Evolutionary conservation across 2,113 vertebrate species (phyloP).

Genomic region (Poeciliopsis turrubarensis): DNA sequence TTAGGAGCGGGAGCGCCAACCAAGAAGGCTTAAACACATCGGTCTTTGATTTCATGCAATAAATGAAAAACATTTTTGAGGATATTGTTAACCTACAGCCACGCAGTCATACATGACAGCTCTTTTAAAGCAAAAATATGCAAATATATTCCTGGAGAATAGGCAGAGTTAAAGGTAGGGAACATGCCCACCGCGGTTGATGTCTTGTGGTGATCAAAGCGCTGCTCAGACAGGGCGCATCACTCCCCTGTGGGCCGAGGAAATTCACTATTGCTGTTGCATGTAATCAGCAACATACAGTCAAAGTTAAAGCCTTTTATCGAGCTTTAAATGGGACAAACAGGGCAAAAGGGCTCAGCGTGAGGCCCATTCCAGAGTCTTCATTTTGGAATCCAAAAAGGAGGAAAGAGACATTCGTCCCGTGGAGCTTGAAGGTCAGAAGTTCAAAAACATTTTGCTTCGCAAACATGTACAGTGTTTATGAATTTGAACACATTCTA

Average conservation of each 20-base stretch:
- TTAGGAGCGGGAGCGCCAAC: conserved; percentile 15
- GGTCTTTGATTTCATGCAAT: conserved; percentile 17
- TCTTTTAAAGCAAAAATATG: conserved; percentile 51
- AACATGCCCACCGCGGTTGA: conserved; percentile 48
- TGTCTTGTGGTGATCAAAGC: conserved; percentile 72
- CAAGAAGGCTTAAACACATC: conserved; percentile 45
- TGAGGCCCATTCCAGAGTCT: conserved; percentile 21
- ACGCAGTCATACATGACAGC: conserved; percentile 37
- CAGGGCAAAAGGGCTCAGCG: conserved; percentile 8
- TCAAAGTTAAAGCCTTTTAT: conserved; percentile 53
- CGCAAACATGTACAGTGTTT: not conserved
- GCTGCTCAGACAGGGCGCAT: conserved; percentile 45
- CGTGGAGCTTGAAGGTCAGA: not conserved
- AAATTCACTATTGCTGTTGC: conserved; percentile 62
- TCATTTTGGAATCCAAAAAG: conserved; percentile 2
- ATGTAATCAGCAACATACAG: conserved; percentile 54
- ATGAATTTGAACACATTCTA: not conserved
- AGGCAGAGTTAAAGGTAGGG: conserved; percentile 53
- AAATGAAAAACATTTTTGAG: conserved; percentile 40
- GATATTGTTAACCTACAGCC: conserved; percentile 47
- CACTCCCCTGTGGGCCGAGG: conserved; percentile 52
- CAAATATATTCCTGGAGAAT: conserved; percentile 53
- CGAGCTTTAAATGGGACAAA: conserved; percentile 53
- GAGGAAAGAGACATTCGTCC: conserved; percentile 18
- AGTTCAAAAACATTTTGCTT: conserved; percentile 14